Evolutionary conservation across 1,140 invertebrate genomes (phyloP).

Genomic region (Microplitis mediator): DNA sequence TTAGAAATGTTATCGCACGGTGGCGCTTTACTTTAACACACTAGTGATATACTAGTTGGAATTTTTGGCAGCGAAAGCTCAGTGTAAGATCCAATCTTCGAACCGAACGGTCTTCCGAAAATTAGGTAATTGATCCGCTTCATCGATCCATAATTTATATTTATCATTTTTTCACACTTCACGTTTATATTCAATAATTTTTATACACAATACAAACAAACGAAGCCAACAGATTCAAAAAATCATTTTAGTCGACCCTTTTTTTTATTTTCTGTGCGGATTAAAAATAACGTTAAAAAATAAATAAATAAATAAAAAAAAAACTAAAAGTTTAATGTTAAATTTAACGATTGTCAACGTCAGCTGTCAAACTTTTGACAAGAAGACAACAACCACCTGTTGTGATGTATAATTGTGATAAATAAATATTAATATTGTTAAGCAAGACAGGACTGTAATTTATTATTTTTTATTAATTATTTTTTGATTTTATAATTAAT

Average conservation of each 20-base stretch:
- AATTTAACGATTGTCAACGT: constrained; percentile 1
- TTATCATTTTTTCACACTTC: neutral
- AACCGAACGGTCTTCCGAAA: constrained; percentile 63
- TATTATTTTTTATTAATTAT: neutral
- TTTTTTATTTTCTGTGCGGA: neutral
- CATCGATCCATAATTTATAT: constrained; percentile 19
- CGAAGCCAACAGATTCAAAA: no score
- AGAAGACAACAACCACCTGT: neutral
- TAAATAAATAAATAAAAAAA: neutral
- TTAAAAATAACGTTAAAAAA: neutral
- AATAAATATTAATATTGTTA: neutral
- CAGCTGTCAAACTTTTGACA: neutral
- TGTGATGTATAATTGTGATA: constrained; percentile 7
- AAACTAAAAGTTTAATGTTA: neutral
- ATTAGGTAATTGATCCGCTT: constrained; percentile 54
- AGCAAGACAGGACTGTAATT: neutral
- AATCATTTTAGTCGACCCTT: no score
- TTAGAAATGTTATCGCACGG: constrained; percentile 31
- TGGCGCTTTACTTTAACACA: constrained; percentile 50
- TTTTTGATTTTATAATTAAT: neutral
- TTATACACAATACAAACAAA: no score
- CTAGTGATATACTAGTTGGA: constrained; percentile 57
- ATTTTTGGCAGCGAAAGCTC: constrained; percentile 55
- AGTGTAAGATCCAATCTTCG: constrained; percentile 62
- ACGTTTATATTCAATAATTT: no score